Evolutionary conservation across 2,113 vertebrate species (phyloP).

Genomic region (Crypturellus undulatus): DNA sequence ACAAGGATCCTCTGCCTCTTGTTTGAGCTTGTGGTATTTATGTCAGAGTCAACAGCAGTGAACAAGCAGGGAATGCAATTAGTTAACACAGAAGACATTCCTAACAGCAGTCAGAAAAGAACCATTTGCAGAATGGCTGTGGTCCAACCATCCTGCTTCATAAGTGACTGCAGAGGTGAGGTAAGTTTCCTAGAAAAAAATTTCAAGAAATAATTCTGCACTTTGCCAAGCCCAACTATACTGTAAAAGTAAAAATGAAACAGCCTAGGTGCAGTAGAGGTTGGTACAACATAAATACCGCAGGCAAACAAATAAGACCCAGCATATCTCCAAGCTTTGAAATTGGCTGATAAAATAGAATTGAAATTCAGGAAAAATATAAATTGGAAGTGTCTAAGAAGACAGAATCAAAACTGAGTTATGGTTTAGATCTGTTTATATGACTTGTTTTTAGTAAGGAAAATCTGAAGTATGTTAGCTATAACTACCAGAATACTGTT

Average conservation of each 20-base stretch:
- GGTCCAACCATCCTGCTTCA: neutral
- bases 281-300: neutral
- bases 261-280: neutral
- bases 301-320: neutral
- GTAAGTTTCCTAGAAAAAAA: neutral
- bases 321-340: neutral
- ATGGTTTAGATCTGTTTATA: neutral
- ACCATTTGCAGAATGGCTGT: neutral
- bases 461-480: neutral
- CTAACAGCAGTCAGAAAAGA: neutral
- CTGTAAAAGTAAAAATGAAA: neutral
- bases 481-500: neutral
- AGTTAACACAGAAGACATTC: neutral
- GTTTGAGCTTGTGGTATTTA: neutral
- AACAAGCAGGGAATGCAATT: neutral
- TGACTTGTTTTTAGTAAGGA: neutral
- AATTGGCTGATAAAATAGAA: neutral
- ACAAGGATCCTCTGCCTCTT: neutral
- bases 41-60: neutral
- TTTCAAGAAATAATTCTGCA: neutral
- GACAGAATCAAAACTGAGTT: neutral
- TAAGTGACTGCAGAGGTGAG: neutral
- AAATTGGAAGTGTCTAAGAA: neutral
- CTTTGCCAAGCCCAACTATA: neutral
- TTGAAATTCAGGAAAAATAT: neutral